Base-by-base conservation (phyloP, 1,140 invertebrate genomes). In the Papilio aristodemus region DNA sequence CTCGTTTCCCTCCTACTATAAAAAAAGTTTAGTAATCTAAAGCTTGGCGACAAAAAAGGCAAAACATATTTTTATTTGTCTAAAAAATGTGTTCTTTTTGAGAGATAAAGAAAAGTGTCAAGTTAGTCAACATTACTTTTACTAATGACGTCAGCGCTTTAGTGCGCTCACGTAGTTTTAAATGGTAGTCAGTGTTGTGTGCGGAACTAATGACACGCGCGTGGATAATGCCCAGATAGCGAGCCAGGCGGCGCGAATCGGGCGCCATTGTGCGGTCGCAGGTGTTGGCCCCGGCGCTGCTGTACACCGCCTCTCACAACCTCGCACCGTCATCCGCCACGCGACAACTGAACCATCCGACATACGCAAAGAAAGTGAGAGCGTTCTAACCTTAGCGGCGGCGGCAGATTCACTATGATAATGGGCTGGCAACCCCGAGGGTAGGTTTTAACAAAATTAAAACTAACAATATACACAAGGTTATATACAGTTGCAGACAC, bases 141-240 rank as follows among this genome's bases (percentile, higher is more conserved):
- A 46, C 43, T 46, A 46, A 46, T 46, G 19, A 46, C 43, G 17
- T 46, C 43, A 46, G 17, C n/a, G n/a, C n/a, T 19, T 8, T 7
- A 22, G 17, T 46, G 43, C 43, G 43, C n/a, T n/a, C n/a, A n/a
- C n/a, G n/a, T 46, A 46, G 43, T 46, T 46, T 46, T 46, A 7
- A 46, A 46, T 9, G 43, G 43, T 19, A 46, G 43, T 46, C 19
- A 46, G 43, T 17, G 8, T 17, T 17, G 43, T 14, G 43, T 46
- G 43, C 43, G 43, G 43, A 46, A 46, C 43, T 19, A 46, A 46
- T 46, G 43, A 46, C 19, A 17, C 17, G 43, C 43, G 43, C 43
- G 43, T 46, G 43, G 43, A 46, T 46, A 46, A 46, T 46, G n/a
- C 0, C 43, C 0, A 46, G 43, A 46, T 46, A 19, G 43, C 43